Base-by-base conservation (phyloP, 2,113 vertebrate genomes). In the Epinephelus lanceolatus region DNA sequence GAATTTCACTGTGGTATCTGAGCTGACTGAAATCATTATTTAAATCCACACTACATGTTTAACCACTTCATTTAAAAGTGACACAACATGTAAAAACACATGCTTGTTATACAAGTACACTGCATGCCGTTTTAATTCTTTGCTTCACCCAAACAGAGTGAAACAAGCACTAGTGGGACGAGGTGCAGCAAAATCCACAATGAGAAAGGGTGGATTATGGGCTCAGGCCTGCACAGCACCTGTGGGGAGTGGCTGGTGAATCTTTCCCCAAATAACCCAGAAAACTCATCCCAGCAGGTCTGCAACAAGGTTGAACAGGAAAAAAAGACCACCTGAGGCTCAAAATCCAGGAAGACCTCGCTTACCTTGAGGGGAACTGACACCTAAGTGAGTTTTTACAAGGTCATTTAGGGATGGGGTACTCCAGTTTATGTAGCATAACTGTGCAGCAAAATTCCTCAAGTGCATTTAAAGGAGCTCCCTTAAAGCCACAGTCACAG, bases 241-340 rank as follows among this genome's bases (percentile, higher is more conserved):
- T 93, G 89, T 81, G 73, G 88, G 91, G 91, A 90, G 88, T 89
- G 90, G 91, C 85, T 85, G 73, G 59, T 68, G 86, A 80, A 86
- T 79, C 75, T 33, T 69, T 71, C 68, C 71, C 73, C 59, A 83
- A 89, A 88, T 85, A 86, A 84, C 80, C 56, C 51, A 45, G 73
- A 83, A 85, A 84, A 85, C 70, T 27, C 84, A 72, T 88, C 78
- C 82, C 55, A 83, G 79, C 86, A 88, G 81, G 84, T 86, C 62
- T 80, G 72, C 89, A 85, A 42, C 59, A 52, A 86, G 83, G 85
- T 85, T 81, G 19, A 85, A 87, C 88, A 88, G 60, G 76, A 80
- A 86, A 77, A 57, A 37, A 81, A 83, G 81, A 80, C 61, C 52
- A 27, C 89, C 80, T 56, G 60, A 84, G 71, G 82, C 76, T 69